Evolutionary conservation across 1,140 invertebrate species (phyloP), one percentile per base, ranked within the genome.

Genomic region (Nymphalis io): DNA sequence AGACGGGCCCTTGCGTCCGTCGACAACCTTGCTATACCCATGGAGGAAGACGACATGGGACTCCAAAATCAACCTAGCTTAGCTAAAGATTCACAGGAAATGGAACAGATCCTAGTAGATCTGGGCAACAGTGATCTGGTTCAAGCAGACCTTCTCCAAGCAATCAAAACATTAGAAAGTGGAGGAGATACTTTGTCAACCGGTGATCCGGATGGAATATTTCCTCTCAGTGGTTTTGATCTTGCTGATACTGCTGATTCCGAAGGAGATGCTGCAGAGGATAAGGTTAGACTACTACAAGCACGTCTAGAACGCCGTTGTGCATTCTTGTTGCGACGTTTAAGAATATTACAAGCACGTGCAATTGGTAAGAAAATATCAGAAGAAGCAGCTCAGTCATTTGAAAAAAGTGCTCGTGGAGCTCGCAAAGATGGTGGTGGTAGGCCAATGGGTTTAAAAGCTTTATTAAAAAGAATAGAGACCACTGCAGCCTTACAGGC

Each of bases 271-370:
- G 82, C 89, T 10, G 78, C 90, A 21, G 91, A 93, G 13, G 89
- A 91, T 27, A 89, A 89, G 64, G 85, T 90, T 38, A 85, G 78
- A 51, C 79, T 90, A n/a, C 84, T 93, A 60, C 95, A 97, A 76
- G 92, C 93, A 65, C 91, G 94, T 48, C 89, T 95, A 27, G 94
- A 96, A 75, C 92, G 95, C 20, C 92, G 94, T 73, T 93, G 94
- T 62, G 94, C 96, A 4, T 95, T 95, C 82, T 85, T 98, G 59
- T 76, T 95, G 73, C 92, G 96, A 64, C 92, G 97, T 53, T 87
- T 97, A 42, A 90, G 95, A 0, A 96, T 97, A 80, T 85, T 97
- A 8, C 96, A 98, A 85, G 93, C 94, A 0, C 92, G 94, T 59
- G 90, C 94, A 16, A 92, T 97, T 72, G 95, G 96, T 13, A 94